Conservation (phyloP, 2,888 invertebrate genomes). For the Hesperia comma region DNA sequence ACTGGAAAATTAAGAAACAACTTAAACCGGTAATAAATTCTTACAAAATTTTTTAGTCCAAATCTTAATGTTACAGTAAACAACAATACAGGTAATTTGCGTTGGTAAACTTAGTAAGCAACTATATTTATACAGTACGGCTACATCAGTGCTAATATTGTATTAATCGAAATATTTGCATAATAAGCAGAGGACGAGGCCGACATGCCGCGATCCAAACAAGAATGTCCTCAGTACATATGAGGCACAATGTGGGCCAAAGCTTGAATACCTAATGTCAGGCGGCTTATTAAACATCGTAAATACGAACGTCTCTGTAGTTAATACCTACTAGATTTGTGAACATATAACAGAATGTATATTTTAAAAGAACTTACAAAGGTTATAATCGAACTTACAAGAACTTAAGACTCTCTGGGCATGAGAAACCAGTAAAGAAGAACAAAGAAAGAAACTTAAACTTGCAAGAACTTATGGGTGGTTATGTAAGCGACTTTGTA, state of each 20-base stretch:
- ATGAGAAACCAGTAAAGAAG: too few species aligned
- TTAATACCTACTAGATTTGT: too few species aligned
- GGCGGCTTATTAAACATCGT: background rate
- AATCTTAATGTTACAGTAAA: background rate
- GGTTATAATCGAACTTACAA: too few species aligned
- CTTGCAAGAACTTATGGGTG: too few species aligned
- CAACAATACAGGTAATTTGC: background rate
- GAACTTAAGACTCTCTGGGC: too few species aligned
- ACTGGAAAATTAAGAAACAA: too few species aligned
- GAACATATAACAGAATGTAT: too few species aligned
- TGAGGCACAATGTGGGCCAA: constrained; percentile 14
- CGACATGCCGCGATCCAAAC: constrained; percentile 4
- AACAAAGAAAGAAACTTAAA: too few species aligned
- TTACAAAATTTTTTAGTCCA: too few species aligned
- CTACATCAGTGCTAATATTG: background rate
- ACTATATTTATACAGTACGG: background rate
- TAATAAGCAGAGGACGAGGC: constrained; percentile 14
- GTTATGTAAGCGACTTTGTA: too few species aligned
- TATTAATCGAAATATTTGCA: constrained; percentile 16
- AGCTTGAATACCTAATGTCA: background rate
- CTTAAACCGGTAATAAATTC: too few species aligned
- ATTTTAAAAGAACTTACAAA: too few species aligned
- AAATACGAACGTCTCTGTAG: background rate
- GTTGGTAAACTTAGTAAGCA: background rate
- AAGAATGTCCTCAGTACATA: constrained; percentile 16